Percentiles rank a stretch among this genome's conserved stretches.
These are phyloP conservation scores for Callinectes sapidus DNA, from an alignment of 2,888 invertebrate species.

Conservation along the genomic window DNA sequence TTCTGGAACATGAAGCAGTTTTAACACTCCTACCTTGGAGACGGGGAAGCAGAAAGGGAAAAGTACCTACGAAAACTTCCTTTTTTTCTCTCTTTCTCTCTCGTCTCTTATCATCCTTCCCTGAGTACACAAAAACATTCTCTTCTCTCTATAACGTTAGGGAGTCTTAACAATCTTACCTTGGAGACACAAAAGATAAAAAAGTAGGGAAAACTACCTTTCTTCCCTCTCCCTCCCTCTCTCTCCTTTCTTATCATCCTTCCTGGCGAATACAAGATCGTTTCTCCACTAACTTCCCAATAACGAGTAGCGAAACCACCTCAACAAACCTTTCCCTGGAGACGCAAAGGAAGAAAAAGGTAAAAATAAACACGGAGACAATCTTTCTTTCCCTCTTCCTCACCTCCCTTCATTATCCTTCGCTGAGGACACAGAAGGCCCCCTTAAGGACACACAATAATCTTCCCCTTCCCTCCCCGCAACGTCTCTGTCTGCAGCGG, in stretches of 20 bases:
- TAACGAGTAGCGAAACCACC: background rate
- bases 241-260: too few species aligned
- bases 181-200: background rate
- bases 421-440: background rate
- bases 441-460: background rate
- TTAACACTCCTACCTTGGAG: too few species aligned
- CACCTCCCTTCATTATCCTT: constrained; percentile 3
- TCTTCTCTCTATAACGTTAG: background rate
- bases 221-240: background rate
- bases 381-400: background rate
- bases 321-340: background rate
- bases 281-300: background rate
- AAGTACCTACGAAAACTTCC: too few species aligned
- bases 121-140: background rate
- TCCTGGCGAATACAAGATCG: too few species aligned
- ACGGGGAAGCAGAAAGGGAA: too few species aligned
- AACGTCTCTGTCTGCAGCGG: background rate
- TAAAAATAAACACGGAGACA: background rate
- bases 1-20: too few species aligned
- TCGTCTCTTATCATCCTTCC: too few species aligned
- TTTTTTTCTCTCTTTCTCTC: too few species aligned
- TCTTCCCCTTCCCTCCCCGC: background rate
- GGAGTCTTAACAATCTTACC: background rate
- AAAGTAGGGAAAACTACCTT: background rate
- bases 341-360: background rate